Evolutionary conservation across 2,797 vertebrate genomes (phyloP).

Genomic region (Dermochelys coriacea): DNA sequence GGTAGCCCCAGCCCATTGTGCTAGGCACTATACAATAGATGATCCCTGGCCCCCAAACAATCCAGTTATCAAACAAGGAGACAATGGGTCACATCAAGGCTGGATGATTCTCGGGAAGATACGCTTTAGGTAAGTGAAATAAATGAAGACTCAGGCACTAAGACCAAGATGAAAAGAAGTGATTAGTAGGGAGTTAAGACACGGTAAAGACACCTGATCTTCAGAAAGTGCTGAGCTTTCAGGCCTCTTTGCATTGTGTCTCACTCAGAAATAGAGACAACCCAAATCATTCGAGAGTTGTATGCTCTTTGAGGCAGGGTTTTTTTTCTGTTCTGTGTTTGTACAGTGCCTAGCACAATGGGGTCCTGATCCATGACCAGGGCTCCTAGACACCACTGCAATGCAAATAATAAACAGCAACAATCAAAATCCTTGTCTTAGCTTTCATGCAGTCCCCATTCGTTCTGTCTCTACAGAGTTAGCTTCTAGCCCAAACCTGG

Average conservation of each 20-base stretch:
- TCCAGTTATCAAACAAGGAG: neutral
- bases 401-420: neutral
- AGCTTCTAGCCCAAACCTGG: neutral
- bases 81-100: neutral
- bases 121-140: neutral
- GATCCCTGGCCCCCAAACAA: neutral
- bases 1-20: neutral
- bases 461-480: neutral
- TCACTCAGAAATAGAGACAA: neutral
- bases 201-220: neutral
- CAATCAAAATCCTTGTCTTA: neutral
- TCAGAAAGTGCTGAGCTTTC: neutral
- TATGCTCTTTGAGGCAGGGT: neutral
- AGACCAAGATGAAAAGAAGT: neutral
- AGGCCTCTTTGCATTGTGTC: neutral
- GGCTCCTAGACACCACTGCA: neutral
- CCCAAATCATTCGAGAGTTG: neutral
- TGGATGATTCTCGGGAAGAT: neutral
- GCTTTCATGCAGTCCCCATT: neutral
- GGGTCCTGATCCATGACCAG: neutral
- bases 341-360: neutral
- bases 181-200: neutral
- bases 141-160: neutral
- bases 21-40: neutral
- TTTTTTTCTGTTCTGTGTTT: neutral